phyloP scores from a whole-genome alignment of 1,140 invertebrate genomes.

The Neodiprion lecontei region DNA sequence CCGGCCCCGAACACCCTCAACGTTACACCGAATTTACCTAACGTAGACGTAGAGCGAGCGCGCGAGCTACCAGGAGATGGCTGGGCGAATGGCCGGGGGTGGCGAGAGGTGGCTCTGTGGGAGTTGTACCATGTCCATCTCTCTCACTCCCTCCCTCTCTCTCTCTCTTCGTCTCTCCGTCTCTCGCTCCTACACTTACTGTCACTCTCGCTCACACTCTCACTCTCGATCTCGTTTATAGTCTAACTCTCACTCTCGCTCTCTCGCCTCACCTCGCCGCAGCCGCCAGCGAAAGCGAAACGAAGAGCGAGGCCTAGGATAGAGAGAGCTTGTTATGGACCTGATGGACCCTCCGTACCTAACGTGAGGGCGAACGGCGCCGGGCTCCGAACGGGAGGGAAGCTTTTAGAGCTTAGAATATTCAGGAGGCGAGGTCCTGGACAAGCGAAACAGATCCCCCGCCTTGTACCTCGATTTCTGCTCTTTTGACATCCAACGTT shows the following conservation, averaged over 20 bases:
- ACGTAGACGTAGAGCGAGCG: slow-evolving; percentile 12
- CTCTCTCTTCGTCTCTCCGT: slow-evolving; percentile 12
- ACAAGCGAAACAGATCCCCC: slow-evolving; percentile 57
- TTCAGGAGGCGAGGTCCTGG: slow-evolving; percentile 46
- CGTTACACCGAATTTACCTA: slow-evolving; percentile 21
- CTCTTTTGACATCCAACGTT: slow-evolving; percentile 31
- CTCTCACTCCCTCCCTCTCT: slow-evolving; percentile 9
- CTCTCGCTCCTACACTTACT: slow-evolving; percentile 10
- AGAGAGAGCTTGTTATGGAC: slow-evolving; percentile 40
- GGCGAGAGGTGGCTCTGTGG: not conserved
- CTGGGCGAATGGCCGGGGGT: not conserved
- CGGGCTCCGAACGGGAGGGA: slow-evolving; percentile 18
- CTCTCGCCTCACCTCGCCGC: slow-evolving; percentile 6
- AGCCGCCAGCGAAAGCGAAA: not conserved
- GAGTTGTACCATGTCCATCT: slow-evolving; percentile 7
- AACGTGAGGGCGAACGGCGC: not conserved
- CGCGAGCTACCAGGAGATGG: not conserved
- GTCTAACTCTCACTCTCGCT: not conserved
- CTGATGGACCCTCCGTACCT: slow-evolving; percentile 39
- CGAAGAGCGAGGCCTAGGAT: slow-evolving; percentile 24
- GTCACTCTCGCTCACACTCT: slow-evolving; percentile 33
- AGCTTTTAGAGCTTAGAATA: slow-evolving; percentile 43
- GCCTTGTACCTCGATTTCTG: slow-evolving; percentile 19
- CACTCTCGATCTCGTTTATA: not conserved
- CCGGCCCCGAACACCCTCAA: slow-evolving; percentile 8